These are phyloP conservation scores for Diplosoma virens DNA, from an alignment of 23 tunicate genomes.

Conservation along the genomic window DNA sequence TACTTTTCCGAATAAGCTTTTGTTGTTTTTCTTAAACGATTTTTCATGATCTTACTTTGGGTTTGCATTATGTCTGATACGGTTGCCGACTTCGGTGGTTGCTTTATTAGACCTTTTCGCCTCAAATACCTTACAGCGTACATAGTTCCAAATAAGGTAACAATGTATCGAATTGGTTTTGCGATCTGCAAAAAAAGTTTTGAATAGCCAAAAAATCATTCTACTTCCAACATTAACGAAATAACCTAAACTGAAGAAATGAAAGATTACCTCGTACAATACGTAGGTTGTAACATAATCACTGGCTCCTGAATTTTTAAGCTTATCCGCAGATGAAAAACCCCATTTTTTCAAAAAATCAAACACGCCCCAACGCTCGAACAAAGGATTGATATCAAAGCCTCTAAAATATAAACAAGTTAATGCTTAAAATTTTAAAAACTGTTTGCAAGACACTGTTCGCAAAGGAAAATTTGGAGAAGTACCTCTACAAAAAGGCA, in stretches of 20 bases:
- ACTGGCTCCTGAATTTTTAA: constrained; percentile 83
- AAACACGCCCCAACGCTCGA: constrained; percentile 79
- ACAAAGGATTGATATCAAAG: constrained; percentile 60
- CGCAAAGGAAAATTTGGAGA: too few relatives aligned
- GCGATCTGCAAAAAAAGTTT: constrained; percentile 36
- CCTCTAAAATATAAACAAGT: constrained; percentile 34
- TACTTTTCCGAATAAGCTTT: constrained; percentile 10
- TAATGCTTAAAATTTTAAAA: too few relatives aligned
- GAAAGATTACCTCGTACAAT: constrained; percentile 58
- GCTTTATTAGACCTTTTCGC: constrained; percentile 52
- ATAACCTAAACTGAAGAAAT: too few relatives aligned
- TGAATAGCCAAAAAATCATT: too few relatives aligned
- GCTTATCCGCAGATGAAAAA: constrained; percentile 53
- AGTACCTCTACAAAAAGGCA: too few relatives aligned
- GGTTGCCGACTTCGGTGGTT: constrained; percentile 75
- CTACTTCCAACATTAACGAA: too few relatives aligned
- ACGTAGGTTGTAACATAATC: constrained; percentile 59
- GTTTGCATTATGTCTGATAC: constrained; percentile 58
- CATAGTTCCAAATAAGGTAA: constrained; percentile 62
- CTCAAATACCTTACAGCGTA: constrained; percentile 69
- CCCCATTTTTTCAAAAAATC: constrained; percentile 73
- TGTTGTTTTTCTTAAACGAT: constrained; percentile 32
- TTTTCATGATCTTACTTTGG: constrained; percentile 49
- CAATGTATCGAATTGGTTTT: constrained; percentile 60
- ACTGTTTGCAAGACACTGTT: too few relatives aligned